Conservation (phyloP, 2,888 invertebrate species). For the Dicyrtoma fusca region DNA sequence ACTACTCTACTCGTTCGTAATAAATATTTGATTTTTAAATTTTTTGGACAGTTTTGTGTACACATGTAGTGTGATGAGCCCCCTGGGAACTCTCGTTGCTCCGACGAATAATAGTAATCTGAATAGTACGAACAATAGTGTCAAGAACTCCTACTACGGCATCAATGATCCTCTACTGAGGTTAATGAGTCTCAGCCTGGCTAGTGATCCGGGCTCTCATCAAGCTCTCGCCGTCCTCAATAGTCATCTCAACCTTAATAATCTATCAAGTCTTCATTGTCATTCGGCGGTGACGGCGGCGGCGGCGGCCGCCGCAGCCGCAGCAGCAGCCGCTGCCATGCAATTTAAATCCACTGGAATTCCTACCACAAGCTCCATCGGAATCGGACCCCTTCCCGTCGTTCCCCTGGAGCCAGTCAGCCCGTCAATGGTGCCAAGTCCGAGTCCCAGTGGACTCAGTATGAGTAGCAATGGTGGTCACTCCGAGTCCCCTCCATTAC, state of each 20-base stretch:
- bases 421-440: conserved; percentile 47
- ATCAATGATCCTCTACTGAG: conserved; percentile 52
- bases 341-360: conserved; percentile 34
- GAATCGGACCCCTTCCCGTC: no score
- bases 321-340: no score
- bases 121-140: no score
- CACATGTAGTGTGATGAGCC: conserved; percentile 47
- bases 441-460: conserved; percentile 38
- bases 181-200: conserved; percentile 54
- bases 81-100: conserved; percentile 48
- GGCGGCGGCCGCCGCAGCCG: conserved; percentile 23
- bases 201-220: conserved; percentile 47
- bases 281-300: conserved; percentile 17
- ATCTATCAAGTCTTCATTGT: conserved; percentile 21
- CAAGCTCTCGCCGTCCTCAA: conserved; percentile 6
- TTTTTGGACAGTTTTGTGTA: neutral
- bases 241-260: conserved; percentile 20
- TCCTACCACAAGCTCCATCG: no score
- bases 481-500: no score
- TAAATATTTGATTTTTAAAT: conserved; percentile 5
- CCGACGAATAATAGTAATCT: conserved; percentile 16
- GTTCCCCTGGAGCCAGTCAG: conserved; percentile 42
- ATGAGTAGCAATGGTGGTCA: conserved; percentile 18
- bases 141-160: neutral
- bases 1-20: no score